Conservation (phyloP, 2,113 vertebrate genomes). For the Scytalopus superciliaris region DNA sequence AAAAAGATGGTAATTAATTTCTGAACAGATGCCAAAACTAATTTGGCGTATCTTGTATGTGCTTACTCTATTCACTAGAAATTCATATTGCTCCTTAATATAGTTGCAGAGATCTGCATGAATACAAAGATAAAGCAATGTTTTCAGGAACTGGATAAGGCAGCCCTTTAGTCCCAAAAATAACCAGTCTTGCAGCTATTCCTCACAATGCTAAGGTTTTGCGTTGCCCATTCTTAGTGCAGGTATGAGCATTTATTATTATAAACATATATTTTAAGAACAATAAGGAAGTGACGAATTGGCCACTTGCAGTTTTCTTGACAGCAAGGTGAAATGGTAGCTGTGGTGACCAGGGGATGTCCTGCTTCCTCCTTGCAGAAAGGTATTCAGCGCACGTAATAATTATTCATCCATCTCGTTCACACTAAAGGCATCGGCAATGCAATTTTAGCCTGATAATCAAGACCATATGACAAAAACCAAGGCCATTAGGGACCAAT, state of each 20-base stretch:
- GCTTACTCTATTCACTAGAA: neutral
- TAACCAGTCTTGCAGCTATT: neutral
- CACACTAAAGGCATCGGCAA: slow-evolving; percentile 84
- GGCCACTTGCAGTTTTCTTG: slow-evolving; percentile 71
- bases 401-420: slow-evolving; percentile 89
- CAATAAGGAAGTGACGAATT: slow-evolving; percentile 73
- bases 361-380: slow-evolving; percentile 73
- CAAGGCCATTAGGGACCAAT: slow-evolving; percentile 91
- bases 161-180: neutral
- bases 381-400: slow-evolving; percentile 84
- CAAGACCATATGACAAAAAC: slow-evolving; percentile 90
- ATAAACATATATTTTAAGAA: slow-evolving; percentile 24
- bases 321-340: slow-evolving; percentile 72
- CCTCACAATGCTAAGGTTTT: neutral
- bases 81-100: neutral
- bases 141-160: neutral
- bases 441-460: slow-evolving; percentile 92
- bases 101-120: neutral
- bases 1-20: neutral
- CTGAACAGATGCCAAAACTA: neutral
- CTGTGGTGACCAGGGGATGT: slow-evolving; percentile 71
- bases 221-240: neutral
- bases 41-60: neutral
- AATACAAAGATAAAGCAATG: neutral
- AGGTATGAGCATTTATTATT: neutral